Evolutionary conservation across 92 coral and sea anemone genomes (phyloP).

Genomic region (Paramuricea clavata): DNA sequence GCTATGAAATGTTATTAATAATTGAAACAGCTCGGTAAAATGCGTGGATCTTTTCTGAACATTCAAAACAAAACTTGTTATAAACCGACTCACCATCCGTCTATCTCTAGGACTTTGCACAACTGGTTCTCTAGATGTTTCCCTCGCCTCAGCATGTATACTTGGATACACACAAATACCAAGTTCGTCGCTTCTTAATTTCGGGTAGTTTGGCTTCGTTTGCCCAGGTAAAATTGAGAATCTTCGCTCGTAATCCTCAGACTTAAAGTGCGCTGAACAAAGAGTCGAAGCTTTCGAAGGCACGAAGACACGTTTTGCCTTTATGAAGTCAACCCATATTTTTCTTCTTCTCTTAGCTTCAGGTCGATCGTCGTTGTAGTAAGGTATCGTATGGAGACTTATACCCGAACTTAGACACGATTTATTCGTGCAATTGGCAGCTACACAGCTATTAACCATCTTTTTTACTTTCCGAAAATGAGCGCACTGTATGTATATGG

Average conservation of each 20-base stretch:
- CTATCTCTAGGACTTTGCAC: too few relatives aligned
- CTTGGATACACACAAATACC: too few relatives aligned
- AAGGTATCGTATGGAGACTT: neutral
- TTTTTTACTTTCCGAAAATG: neutral
- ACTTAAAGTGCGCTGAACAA: neutral
- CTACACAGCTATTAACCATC: constrained; percentile 21
- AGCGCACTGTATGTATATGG: neutral
- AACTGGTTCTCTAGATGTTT: too few relatives aligned
- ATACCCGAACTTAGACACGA: neutral
- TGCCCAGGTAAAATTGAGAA: constrained; percentile 5
- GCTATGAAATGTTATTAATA: too few relatives aligned
- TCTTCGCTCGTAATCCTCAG: constrained; percentile 20
- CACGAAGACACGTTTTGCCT: constrained; percentile 3
- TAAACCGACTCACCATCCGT: too few relatives aligned
- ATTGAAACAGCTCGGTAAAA: too few relatives aligned
- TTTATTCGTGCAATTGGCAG: constrained; percentile 27
- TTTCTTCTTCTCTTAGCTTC: constrained; percentile 33
- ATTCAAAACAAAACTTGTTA: too few relatives aligned
- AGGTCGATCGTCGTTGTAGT: constrained; percentile 7
- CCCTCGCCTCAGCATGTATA: too few relatives aligned
- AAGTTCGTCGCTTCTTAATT: neutral
- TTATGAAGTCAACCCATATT: constrained; percentile 24
- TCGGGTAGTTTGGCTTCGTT: neutral
- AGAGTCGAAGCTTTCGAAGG: constrained; percentile 20
- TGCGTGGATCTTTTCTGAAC: too few relatives aligned